Evolutionary conservation across 2,888 invertebrate genomes (phyloP).

Genomic region (Phorcus lineatus): DNA sequence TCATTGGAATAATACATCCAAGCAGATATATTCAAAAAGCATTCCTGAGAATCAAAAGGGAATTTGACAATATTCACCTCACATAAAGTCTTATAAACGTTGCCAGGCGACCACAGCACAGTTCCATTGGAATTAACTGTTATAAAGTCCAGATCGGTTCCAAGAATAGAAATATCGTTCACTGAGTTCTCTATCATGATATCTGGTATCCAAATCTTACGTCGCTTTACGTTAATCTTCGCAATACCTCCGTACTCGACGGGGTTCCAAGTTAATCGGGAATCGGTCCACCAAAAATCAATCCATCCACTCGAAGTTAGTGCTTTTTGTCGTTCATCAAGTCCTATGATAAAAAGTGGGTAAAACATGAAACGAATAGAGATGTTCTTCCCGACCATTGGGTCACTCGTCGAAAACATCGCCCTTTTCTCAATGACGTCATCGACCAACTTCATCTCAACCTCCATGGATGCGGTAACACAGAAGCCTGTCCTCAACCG

Average conservation of each 20-base stretch:
- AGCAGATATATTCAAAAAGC: not conserved
- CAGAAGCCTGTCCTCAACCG: too few species aligned
- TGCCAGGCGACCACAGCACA: not conserved
- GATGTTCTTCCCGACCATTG: not conserved
- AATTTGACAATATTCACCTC: not conserved
- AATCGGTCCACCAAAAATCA: conserved; percentile 10
- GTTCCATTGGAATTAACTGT: not conserved
- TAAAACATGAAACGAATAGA: not conserved
- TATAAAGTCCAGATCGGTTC: not conserved
- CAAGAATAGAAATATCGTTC: not conserved
- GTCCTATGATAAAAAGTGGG: not conserved
- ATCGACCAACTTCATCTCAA: not conserved
- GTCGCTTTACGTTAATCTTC: not conserved
- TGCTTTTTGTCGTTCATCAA: not conserved
- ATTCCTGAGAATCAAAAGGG: not conserved
- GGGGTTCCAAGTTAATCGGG: conserved; percentile 4
- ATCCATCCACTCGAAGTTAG: conserved; percentile 7
- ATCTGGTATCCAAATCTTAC: not conserved
- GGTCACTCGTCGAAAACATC: not conserved
- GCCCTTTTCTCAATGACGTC: conserved; percentile 8
- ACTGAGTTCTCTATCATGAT: not conserved
- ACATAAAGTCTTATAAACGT: conserved; percentile 6
- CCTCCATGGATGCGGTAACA: not conserved
- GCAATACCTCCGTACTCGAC: conserved; percentile 1
- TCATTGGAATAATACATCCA: not conserved